Base-by-base conservation (phyloP, 2,888 invertebrate genomes). In the Acrobasis consociella region DNA sequence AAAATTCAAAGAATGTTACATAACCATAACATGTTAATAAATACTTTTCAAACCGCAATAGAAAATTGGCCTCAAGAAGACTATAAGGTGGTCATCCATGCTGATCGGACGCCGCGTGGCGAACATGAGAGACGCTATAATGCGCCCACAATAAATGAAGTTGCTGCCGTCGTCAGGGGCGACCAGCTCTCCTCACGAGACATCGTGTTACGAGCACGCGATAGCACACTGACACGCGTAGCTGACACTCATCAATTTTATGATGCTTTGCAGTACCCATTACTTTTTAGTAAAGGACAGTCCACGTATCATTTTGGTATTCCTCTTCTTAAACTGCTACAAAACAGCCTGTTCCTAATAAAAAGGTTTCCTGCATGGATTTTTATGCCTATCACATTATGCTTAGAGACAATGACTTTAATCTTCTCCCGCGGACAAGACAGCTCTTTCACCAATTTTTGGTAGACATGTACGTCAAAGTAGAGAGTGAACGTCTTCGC, bases 81-180 rank as follows among this genome's bases (percentile, higher is more conserved):
- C 56, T 74, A 69, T 52, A 78, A 72, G 55, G 55, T 78, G 8
- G 73, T 78, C 0, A 78, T 78, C 0, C 68, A 73, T 59, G 64
- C 76, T n/a, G 77, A 80, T 39, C 71, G 72, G 46, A 68, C 64
- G 2, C 77, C 78, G 63, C 51, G 67, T 38, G 76, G 73, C 9
- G 70, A 76, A 73, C 78, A 78, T 67, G 72, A 67, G 60, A 64
- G 77, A 49, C 70, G 74, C 0, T 77, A 68, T 61, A 74, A 78
- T 68, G 74, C 72, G 31, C 70, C 76, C 0, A 55, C 68, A 16
- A 68, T 65, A 9, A 72, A 75, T 61, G 74, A 79, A 68, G 67
- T 77, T 8, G 75, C 76, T 9, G 75, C 72, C 58, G 22, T 80
- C 58, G 69, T 78, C 0, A 22, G 38, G 61, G 72, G 75, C 16